Evolutionary conservation across 2,888 invertebrate species (phyloP), one percentile per base, ranked within the genome.

Genomic region (Cosmia trapezina): DNA sequence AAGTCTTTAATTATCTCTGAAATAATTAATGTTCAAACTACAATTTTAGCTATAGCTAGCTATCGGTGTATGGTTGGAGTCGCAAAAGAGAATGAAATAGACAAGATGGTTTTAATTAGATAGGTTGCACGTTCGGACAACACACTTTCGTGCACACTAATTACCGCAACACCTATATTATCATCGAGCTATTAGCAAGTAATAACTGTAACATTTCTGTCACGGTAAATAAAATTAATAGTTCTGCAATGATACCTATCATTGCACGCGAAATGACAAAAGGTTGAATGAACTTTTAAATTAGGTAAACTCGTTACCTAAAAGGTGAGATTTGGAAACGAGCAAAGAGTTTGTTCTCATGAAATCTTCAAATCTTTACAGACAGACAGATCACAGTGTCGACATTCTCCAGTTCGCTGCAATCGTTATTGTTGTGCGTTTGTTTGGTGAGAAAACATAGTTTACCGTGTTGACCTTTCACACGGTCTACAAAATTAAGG

Each of bases 381-480:
- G 62, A 57, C 51, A 73, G 71, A 62, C 54, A 73, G 70, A 84
- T 83, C 78, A 73, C 73, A 84, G 62, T 86, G 82, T 84, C 82
- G 80, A 79, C 78, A 88, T 83, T 85, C 76, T 75, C 84, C 81
- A 81, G 77, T 81, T 85, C 72, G 75, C 76, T 86, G 80, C 83
- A 87, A 83, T 67, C 78, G 70, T 83, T 74, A 78, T 83, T 83
- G 81, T 87, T 54, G 51, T 63, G 79, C 54, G 70, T 72, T 66
- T 68, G 70, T 72, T 66, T 68, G 69, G 72, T 73, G 76, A 70
- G 80, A 81, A 83, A 82, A 80, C 59, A 73, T 70, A 75, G 78
- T 84, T 80, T 72, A 72, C 76, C 66, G 73, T 80, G 75, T 68
- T 87, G 89, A 88, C 88, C 89, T 91, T 90, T 93, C 91, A 83